Base-by-base conservation (phyloP, 2,888 invertebrate genomes). In the Tinea semifulvella region DNA sequence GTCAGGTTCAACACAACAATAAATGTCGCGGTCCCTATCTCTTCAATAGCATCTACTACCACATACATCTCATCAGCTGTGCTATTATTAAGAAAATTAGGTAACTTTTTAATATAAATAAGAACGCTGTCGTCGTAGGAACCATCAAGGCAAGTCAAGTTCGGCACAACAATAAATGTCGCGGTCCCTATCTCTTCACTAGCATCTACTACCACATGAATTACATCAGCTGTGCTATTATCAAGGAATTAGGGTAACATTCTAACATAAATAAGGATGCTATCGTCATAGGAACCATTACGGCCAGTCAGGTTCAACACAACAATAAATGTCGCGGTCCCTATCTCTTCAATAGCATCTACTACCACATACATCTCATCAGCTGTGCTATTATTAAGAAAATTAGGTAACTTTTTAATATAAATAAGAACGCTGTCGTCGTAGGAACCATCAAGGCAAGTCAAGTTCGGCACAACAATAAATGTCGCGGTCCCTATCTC, bases 131-230 rank as follows among this genome's bases (percentile, higher is more conserved):
- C 2, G 68, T 68, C 0, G 62, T 76, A n/a, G 76, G 76, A 3
- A 50, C 75, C 6, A 77, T 77, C 25, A 74, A 76, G 0, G 76
- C 76, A 0, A 75, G 74, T 36, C 65, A 73, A 5, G 73, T 74
- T 8, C 72, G 76, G 74, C 49, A 56, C 69, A 55, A 58, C 11
- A 74, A 74, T 49, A 72, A 73, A 48, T 77, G 76, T 52, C 71
- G 74, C 49, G 76, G 76, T 0, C 76, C 76, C 0, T 77, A 76
- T 57, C 61, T 77, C 1, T 76, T 75, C 47, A 77, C 76, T 20
- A 75, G 74, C 51, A 49, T 77, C 43, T 77, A 54, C 43, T 75
- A 73, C 50, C 75, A 77, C 48, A 56, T 73, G 6, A 70, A 73
- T 52, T 73, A 75, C 44, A 70, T 77, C 16, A 70, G 71, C 1